Base-by-base conservation (phyloP, 1,140 invertebrate species). In the Drosophila sturtevanti region DNA sequence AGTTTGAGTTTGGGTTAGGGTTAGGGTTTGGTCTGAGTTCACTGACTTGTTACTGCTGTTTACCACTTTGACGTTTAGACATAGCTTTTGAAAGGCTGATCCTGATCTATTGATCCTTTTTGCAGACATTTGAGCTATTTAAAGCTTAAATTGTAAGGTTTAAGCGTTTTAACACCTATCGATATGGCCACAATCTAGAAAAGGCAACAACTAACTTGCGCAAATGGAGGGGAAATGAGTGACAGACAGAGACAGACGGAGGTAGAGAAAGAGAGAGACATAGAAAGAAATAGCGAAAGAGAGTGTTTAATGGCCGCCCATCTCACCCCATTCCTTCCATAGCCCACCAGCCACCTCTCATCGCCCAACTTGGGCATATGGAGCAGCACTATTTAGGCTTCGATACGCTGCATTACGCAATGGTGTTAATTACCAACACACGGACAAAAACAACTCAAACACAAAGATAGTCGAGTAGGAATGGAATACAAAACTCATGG, bases 321-420 rank as follows among this genome's bases (percentile, higher is more conserved):
- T 58, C 16, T 22, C 68, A 60, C 37, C 34, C 31, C 37, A 35
- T 35, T 16, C 34, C 38, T 27, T 52, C 67, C 41, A 65, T 31
- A 63, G 41, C 59, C 67, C 51, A 65, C 35, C 67, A 35, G 52
- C 41, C 71, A 48, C 18, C 41, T 48, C 10, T 48, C 41, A 41
- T 35, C 44, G 27, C 64, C 27, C 34, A 79, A 64, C 58, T 79
- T 85, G 68, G 67, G 73, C 84, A 89, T 89, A 80, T 89, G 84
- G 84, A 89, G 84, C 84, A 87, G 87, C 87, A 90, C 87, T 90
- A 90, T 86, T 86, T 82, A 90, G 87, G 87, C 87, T 90, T 90
- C 87, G 87, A 90, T 90, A 90, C 86, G 87, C 87, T 90, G 87
- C 87, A 90, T 90, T 90, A 90, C 87, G 87, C 87, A 90, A 90